phyloP scores from a whole-genome alignment of 2,113 vertebrate species.

The Tychaedon coryphoeus region DNA sequence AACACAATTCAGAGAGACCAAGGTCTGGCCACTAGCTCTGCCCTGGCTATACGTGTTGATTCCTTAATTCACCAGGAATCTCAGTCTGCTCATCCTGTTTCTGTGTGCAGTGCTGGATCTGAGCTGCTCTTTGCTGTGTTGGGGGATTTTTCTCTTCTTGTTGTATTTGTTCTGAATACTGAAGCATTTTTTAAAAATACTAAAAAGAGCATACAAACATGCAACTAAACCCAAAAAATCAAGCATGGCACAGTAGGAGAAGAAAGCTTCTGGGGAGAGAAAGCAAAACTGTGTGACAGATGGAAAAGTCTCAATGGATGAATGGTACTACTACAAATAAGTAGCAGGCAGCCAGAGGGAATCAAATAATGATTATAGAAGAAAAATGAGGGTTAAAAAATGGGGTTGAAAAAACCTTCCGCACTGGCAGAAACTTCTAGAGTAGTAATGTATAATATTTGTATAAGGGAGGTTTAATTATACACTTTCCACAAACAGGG shows the following conservation, averaged over 20 bases:
- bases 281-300: constrained; percentile 85
- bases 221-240: constrained; percentile 65
- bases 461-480: background rate
- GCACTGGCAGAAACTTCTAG: constrained; percentile 56
- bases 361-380: constrained; percentile 81
- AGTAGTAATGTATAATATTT: constrained; percentile 20
- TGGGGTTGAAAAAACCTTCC: constrained; percentile 34
- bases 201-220: constrained; percentile 54
- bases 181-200: constrained; percentile 12
- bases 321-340: constrained; percentile 85
- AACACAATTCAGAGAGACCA: background rate
- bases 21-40: background rate
- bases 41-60: background rate
- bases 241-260: constrained; percentile 78
- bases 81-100: background rate
- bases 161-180: background rate
- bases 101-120: background rate
- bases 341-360: constrained; percentile 82
- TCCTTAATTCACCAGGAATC: background rate
- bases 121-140: background rate
- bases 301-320: constrained; percentile 90
- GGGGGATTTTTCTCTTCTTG: background rate
- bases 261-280: constrained; percentile 79
- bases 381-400: constrained; percentile 81
- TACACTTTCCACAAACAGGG: background rate